These are phyloP conservation scores for Stegastes partitus DNA, from an alignment of 2,113 vertebrate genomes.

Conservation along the genomic window DNA sequence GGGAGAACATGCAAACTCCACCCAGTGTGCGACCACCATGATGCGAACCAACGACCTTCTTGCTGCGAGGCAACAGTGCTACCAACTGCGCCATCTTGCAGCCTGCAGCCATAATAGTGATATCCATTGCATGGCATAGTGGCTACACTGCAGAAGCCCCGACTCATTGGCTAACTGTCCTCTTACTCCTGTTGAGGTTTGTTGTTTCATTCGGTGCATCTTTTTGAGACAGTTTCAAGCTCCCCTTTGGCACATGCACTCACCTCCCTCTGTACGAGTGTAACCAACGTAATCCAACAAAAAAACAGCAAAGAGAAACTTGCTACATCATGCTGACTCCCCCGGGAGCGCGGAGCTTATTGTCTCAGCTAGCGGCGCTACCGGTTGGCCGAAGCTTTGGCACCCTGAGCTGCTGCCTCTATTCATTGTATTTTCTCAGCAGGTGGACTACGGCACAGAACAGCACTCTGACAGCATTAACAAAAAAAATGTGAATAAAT, in stretches of 20 bases:
- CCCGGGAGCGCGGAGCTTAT: slow-evolving; percentile 28
- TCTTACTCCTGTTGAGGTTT: background rate
- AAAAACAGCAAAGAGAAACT: slow-evolving; percentile 48
- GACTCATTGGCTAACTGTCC: slow-evolving; percentile 17
- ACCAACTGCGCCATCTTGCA: too few relatives aligned
- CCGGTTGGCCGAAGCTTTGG: background rate
- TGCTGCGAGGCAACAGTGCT: too few relatives aligned
- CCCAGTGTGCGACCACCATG: too few relatives aligned
- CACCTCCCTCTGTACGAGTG: background rate
- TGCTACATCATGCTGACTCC: slow-evolving; percentile 27
- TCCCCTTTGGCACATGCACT: slow-evolving; percentile 31
- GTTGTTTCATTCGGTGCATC: slow-evolving; percentile 23
- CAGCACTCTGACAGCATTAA: background rate
- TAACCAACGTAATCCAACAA: slow-evolving; percentile 39
- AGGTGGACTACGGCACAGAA: background rate
- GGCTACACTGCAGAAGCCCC: slow-evolving; percentile 21
- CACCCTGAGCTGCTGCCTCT: background rate
- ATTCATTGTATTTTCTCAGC: slow-evolving; percentile 16
- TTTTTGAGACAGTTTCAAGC: slow-evolving; percentile 42
- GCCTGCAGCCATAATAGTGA: too few relatives aligned
- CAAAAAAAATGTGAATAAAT: background rate
- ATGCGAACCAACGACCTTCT: too few relatives aligned
- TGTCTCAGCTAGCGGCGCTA: background rate
- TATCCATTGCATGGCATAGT: background rate
- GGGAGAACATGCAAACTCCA: too few relatives aligned